Conservation (phyloP, 2,888 invertebrate species). For the Cosmia trapezina region DNA sequence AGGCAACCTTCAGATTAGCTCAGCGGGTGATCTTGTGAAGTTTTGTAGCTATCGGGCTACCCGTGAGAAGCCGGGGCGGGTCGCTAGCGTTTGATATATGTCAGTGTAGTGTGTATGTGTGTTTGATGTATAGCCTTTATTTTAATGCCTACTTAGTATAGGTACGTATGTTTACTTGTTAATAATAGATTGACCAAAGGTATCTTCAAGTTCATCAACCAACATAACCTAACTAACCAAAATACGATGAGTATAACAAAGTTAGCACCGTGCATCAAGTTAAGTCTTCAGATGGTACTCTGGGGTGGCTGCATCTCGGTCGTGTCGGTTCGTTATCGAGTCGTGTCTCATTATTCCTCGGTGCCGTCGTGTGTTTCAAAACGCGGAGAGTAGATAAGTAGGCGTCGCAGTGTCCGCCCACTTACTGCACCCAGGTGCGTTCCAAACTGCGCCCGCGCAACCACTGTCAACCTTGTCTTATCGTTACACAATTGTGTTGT, state of each 20-base stretch:
- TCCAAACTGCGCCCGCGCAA: conserved; percentile 64
- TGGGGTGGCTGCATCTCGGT: conserved; percentile 53
- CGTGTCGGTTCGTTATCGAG: conserved; percentile 68
- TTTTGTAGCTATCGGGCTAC: no score
- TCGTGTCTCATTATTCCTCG: conserved; percentile 75
- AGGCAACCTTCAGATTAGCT: no score
- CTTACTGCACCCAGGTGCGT: conserved; percentile 85
- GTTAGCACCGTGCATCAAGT: conserved; percentile 29
- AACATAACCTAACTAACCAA: neutral
- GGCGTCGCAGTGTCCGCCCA: conserved; percentile 81
- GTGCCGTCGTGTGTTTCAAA: conserved; percentile 75
- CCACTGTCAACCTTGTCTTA: conserved; percentile 76
- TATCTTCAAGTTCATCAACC: neutral
- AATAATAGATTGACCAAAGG: neutral
- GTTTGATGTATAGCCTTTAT: neutral
- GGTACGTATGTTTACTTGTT: neutral
- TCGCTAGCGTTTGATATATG: neutral
- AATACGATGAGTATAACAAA: conserved; percentile 18
- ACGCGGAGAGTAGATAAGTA: conserved; percentile 75
- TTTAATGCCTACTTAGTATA: neutral
- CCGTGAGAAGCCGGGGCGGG: no score
- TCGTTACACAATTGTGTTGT: conserved; percentile 75
- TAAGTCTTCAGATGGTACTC: conserved; percentile 49
- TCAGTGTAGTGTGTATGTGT: no score
- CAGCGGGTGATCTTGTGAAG: no score